phyloP scores from a whole-genome alignment of 2,888 invertebrate species.

The Saturnia pavonia region DNA sequence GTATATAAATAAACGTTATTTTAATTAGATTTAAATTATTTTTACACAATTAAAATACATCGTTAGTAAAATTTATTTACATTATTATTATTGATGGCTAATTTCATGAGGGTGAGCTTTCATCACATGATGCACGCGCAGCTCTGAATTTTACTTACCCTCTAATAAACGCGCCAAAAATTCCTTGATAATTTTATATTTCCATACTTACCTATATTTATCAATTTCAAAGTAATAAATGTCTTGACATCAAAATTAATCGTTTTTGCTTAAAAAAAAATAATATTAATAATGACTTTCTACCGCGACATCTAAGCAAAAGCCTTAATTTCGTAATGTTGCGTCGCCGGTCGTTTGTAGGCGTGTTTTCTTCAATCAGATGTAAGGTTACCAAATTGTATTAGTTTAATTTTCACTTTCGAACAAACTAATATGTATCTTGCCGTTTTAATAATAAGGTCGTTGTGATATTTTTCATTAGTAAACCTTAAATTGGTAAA shows the following conservation, averaged over 20 bases:
- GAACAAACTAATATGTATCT: neutral
- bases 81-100: too few relatives aligned
- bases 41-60: too few relatives aligned
- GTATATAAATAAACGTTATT: too few relatives aligned
- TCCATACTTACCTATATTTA: neutral
- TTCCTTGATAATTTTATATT: neutral
- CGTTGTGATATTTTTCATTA: neutral
- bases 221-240: neutral
- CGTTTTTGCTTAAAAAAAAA: slow-evolving; percentile 24
- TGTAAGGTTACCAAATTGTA: slow-evolving; percentile 35
- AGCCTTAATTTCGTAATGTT: slow-evolving; percentile 56
- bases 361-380: slow-evolving; percentile 51
- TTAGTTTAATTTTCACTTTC: neutral
- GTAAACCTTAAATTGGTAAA: slow-evolving; percentile 32
- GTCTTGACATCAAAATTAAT: slow-evolving; percentile 31
- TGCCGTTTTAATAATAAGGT: neutral
- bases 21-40: too few relatives aligned
- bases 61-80: too few relatives aligned
- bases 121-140: too few relatives aligned
- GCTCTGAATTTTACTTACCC: too few relatives aligned
- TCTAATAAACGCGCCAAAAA: neutral
- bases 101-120: too few relatives aligned
- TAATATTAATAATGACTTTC: slow-evolving; percentile 56
- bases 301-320: slow-evolving; percentile 64
- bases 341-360: slow-evolving; percentile 43